phyloP scores from a whole-genome alignment of 2,113 vertebrate genomes.

The Athene cunicularia region DNA sequence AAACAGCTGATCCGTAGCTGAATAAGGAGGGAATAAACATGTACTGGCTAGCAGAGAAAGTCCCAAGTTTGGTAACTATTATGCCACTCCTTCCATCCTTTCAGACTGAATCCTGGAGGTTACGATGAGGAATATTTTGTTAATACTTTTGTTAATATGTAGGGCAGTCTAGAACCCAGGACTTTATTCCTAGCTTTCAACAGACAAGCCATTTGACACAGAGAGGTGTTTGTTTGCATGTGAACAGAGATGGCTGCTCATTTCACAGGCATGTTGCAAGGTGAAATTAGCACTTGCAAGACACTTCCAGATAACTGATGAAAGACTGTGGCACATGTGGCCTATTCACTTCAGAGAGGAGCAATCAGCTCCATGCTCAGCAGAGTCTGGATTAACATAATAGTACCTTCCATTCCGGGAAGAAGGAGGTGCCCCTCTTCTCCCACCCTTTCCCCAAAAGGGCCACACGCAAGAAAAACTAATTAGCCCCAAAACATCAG shows the following conservation, averaged over 20 bases:
- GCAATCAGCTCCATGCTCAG: background rate
- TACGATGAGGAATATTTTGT: accelerated
- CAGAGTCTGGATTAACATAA: background rate
- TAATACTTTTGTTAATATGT: accelerated
- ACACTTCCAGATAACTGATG: background rate
- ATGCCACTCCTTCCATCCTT: too few relatives aligned
- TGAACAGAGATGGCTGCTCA: background rate
- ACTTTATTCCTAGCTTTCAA: background rate
- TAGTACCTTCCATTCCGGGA: background rate
- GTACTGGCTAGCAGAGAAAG: background rate
- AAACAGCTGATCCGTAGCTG: background rate
- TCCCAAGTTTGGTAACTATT: background rate
- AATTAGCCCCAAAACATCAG: background rate
- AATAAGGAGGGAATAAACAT: background rate
- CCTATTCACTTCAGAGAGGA: background rate
- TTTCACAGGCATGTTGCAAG: background rate
- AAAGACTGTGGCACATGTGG: background rate
- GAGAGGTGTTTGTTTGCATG: background rate
- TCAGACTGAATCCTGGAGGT: background rate
- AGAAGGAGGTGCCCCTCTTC: background rate
- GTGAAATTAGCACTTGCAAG: background rate
- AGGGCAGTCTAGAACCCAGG: accelerated
- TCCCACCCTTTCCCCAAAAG: background rate
- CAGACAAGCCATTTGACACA: background rate
- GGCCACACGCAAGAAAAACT: background rate